phyloP scores from a whole-genome alignment of 2,113 vertebrate genomes.

The Mus pahari region DNA sequence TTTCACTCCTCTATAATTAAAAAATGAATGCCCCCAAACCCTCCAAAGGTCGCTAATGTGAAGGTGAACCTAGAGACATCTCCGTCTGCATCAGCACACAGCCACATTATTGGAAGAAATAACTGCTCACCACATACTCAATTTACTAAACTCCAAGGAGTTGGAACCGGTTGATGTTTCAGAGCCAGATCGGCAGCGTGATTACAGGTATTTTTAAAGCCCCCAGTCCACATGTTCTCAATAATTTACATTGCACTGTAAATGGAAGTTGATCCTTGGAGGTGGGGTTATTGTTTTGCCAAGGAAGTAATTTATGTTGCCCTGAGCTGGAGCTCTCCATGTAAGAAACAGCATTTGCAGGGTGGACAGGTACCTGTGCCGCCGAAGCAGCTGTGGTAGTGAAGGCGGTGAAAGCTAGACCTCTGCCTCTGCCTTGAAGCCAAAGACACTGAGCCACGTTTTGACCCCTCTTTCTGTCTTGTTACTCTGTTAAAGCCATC shows the following conservation, averaged over 20 bases:
- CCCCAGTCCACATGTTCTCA: not conserved
- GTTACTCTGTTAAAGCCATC: not conserved
- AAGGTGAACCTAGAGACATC: not conserved
- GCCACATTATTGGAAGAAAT: constrained; percentile 31
- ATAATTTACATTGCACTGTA: not conserved
- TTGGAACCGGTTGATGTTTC: not conserved
- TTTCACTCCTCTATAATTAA: constrained; percentile 28
- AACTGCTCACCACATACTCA: constrained; percentile 16
- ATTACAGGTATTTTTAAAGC: constrained; percentile 43
- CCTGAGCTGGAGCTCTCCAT: not conserved
- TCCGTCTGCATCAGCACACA: not conserved
- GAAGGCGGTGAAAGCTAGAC: not conserved
- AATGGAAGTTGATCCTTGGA: not conserved
- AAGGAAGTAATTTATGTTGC: constrained; percentile 21
- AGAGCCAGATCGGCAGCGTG: not conserved
- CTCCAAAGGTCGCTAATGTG: not conserved
- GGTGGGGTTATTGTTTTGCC: not conserved
- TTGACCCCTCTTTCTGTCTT: not conserved
- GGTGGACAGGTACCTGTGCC: not conserved
- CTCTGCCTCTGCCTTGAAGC: not conserved
- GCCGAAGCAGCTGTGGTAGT: not conserved
- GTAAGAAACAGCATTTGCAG: not conserved
- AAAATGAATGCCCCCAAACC: not conserved
- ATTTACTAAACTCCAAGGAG: constrained; percentile 39
- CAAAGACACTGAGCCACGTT: not conserved